These are phyloP conservation scores for Ips typographus DNA, from an alignment of 1,140 invertebrate species.

Conservation along the genomic window DNA sequence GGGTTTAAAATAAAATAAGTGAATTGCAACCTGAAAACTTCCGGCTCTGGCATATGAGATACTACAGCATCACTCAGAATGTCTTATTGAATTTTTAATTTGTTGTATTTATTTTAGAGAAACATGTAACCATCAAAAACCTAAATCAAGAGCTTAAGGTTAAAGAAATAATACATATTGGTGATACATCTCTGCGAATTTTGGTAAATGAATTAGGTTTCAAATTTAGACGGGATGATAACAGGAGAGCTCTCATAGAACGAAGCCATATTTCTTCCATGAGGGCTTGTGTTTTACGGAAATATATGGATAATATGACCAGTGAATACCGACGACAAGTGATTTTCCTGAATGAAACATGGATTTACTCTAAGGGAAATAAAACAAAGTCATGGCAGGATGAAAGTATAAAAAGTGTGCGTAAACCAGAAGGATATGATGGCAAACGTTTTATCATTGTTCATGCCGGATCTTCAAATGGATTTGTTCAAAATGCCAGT, in stretches of 20 bases:
- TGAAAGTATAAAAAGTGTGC: background rate
- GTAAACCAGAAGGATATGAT: background rate
- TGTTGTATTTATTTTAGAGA: no score
- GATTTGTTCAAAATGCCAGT: conserved; percentile 40
- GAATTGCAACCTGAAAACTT: no score
- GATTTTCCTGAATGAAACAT: background rate
- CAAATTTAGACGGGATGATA: background rate
- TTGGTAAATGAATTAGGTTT: background rate
- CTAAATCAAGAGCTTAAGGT: no score
- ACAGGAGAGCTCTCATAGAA: background rate
- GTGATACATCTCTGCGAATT: no score
- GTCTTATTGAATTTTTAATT: no score
- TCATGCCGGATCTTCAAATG: conserved; percentile 37
- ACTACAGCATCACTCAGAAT: no score
- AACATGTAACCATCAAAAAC: no score
- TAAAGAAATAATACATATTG: no score
- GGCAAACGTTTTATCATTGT: conserved; percentile 40
- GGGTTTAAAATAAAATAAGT: no score
- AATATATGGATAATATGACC: background rate
- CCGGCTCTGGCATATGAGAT: no score
- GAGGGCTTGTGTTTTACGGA: background rate
- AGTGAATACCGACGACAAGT: background rate
- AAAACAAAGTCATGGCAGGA: background rate
- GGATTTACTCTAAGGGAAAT: background rate
- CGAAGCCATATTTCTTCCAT: background rate